A percentile compares a stretch with the other conserved stretches of the same genome.
phyloP scores from a whole-genome alignment of 2,888 invertebrate species.

The Pyrrhopygopsis socrates region DNA sequence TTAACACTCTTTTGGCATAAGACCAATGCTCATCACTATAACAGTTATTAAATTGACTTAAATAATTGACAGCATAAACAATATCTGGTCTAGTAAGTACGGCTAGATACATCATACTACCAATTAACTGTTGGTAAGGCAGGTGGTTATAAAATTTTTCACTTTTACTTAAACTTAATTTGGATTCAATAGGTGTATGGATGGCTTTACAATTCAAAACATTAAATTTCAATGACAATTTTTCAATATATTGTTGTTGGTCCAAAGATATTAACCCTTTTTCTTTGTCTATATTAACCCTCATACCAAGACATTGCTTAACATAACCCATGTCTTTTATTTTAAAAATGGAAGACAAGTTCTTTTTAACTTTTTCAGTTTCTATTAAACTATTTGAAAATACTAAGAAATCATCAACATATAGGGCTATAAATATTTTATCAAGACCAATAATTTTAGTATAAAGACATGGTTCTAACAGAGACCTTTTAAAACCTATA shows the following conservation, averaged over 20 bases:
- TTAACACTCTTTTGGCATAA: neutral
- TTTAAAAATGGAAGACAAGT: conserved; percentile 42
- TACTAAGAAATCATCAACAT: neutral
- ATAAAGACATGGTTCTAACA: no score
- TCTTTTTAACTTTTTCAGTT: conserved; percentile 11
- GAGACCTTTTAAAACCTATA: no score
- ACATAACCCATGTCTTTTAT: conserved; percentile 47
- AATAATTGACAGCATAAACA: neutral
- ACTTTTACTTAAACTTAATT: neutral
- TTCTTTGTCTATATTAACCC: conserved; percentile 27
- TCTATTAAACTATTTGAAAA: conserved; percentile 39
- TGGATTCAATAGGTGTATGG: neutral
- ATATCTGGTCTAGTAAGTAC: neutral
- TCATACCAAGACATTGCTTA: conserved; percentile 27
- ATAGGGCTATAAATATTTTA: neutral
- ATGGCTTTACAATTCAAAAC: neutral
- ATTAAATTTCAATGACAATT: conserved; percentile 43
- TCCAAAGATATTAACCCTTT: conserved; percentile 33
- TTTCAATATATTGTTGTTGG: conserved; percentile 54
- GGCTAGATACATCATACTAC: neutral
- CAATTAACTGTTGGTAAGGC: neutral
- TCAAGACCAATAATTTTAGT: no score
- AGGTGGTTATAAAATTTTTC: neutral
- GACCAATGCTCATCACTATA: neutral
- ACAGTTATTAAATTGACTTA: neutral